These are phyloP conservation scores for Petrocephalus sullivani DNA, from an alignment of 2,797 vertebrate genomes.

Conservation along the genomic window DNA sequence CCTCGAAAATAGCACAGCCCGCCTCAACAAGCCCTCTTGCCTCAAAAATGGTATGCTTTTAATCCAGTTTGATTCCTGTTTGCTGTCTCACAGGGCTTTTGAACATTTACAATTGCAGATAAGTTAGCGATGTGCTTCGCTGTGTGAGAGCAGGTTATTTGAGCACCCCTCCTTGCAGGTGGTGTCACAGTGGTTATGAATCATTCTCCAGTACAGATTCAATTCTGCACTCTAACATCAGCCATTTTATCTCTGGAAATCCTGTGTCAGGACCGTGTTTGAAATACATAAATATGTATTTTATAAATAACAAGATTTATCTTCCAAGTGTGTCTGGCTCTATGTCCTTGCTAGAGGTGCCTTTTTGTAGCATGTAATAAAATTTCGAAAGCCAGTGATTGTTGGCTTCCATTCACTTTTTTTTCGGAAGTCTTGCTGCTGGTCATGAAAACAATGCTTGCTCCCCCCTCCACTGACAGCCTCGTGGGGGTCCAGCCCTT, in stretches of 20 bases:
- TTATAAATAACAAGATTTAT: constrained; percentile 4
- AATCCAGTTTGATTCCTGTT: constrained; percentile 9
- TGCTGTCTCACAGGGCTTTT: background rate
- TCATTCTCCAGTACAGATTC: background rate
- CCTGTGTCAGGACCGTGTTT: background rate
- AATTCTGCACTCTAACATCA: background rate
- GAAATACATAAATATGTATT: constrained; percentile 5
- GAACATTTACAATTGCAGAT: background rate
- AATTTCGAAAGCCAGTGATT: constrained; percentile 2
- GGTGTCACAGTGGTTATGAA: background rate
- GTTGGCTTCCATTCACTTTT: constrained; percentile 19
- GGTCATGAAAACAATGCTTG: too few relatives aligned
- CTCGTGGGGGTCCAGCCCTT: too few relatives aligned
- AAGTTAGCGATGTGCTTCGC: background rate
- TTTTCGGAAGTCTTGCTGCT: background rate
- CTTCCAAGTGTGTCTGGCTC: constrained; percentile 1
- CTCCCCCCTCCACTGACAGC: too few relatives aligned
- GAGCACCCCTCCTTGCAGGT: background rate
- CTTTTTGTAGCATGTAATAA: background rate
- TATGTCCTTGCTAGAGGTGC: constrained; percentile 12
- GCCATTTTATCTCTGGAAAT: constrained; percentile 4
- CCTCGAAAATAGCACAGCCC: background rate
- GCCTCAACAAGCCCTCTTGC: background rate
- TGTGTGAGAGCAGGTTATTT: background rate
- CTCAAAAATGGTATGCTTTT: constrained; percentile 4